Evolutionary conservation across 1,140 invertebrate species (phyloP).

Genomic region (Temnothorax curvispinosus): DNA sequence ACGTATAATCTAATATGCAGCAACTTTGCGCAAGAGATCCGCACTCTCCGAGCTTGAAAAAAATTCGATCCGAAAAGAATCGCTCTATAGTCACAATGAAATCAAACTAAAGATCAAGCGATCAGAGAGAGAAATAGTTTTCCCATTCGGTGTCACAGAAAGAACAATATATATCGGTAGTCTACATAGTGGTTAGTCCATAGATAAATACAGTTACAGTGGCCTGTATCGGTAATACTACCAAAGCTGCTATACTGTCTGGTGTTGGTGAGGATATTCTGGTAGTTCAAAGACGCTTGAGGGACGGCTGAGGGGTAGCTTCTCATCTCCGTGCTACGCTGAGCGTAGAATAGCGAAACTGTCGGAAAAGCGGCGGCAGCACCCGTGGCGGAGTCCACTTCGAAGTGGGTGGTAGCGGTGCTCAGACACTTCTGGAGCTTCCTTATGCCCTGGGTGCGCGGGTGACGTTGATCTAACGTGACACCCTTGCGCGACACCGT

Average conservation of each 20-base stretch:
- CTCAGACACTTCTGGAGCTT: constrained; percentile 95
- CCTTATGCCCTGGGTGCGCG: constrained; percentile 95
- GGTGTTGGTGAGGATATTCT: constrained; percentile 87
- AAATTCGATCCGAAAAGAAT: constrained; percentile 50
- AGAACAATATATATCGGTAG: constrained; percentile 47
- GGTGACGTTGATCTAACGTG: constrained; percentile 85
- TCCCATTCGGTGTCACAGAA: constrained; percentile 69
- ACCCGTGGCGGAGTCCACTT: constrained; percentile 85
- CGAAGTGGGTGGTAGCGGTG: constrained; percentile 90
- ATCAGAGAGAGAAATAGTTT: constrained; percentile 63
- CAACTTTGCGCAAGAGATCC: constrained; percentile 47
- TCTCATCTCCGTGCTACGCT: constrained; percentile 86
- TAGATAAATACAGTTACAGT: constrained; percentile 62
- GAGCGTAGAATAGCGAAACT: constrained; percentile 86
- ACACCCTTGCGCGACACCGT: constrained; percentile 76
- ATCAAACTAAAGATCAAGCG: constrained; percentile 63
- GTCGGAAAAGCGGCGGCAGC: constrained; percentile 80
- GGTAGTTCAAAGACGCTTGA: constrained; percentile 83
- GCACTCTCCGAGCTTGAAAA: constrained; percentile 35
- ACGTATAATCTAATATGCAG: not conserved
- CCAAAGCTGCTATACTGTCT: constrained; percentile 97
- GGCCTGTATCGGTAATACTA: constrained; percentile 88
- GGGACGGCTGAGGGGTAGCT: constrained; percentile 81
- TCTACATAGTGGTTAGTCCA: constrained; percentile 56
- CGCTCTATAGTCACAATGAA: constrained; percentile 61